A percentile compares a stretch with the other conserved stretches of the same genome.
These are phyloP conservation scores for Neoseiulus cucumeris DNA, from an alignment of 1,140 invertebrate species.

Conservation along the genomic window DNA sequence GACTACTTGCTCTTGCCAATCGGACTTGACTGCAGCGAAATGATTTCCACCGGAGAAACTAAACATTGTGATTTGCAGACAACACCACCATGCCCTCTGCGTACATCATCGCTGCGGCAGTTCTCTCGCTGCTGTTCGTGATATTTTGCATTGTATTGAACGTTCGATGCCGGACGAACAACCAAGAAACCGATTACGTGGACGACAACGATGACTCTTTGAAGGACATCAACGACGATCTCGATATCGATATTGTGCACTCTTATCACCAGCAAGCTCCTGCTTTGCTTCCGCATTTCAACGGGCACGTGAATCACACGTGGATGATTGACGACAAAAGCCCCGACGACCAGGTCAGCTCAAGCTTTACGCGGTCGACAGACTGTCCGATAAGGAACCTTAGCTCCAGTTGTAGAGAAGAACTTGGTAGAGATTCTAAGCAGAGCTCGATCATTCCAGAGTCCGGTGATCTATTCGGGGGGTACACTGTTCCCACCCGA, in stretches of 20 bases:
- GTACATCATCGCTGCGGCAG: neutral
- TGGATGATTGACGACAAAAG: neutral
- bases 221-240: slow-evolving; percentile 4
- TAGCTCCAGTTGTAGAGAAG: too few species aligned
- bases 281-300: neutral
- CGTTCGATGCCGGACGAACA: neutral
- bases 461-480: neutral
- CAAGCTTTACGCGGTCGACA: too few species aligned
- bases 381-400: too few species aligned
- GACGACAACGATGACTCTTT: slow-evolving; percentile 6
- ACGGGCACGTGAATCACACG: neutral
- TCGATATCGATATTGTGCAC: neutral
- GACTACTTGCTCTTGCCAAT: too few species aligned
- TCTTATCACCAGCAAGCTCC: neutral
- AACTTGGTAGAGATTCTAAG: too few species aligned
- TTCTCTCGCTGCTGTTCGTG: neutral
- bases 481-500: neutral
- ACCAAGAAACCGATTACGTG: neutral
- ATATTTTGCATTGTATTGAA: neutral
- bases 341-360: neutral
- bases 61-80: too few species aligned
- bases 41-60: too few species aligned
- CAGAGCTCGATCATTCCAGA: neutral
- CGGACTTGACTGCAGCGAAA: too few species aligned
- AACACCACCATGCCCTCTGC: neutral